phyloP scores from a whole-genome alignment of 92 coral and sea anemone genomes.

The Epizoanthus scotinus region DNA sequence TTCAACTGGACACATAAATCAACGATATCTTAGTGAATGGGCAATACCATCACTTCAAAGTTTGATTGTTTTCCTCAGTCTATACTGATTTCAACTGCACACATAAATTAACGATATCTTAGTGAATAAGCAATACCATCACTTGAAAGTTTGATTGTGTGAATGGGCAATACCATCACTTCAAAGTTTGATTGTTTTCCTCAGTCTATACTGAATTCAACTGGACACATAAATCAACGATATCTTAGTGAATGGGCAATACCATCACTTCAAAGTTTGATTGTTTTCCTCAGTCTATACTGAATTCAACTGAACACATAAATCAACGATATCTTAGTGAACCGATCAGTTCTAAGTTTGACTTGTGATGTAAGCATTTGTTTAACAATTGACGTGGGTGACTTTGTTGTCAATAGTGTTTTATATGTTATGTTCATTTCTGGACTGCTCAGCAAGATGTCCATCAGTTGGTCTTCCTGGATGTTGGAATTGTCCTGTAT shows the following conservation, averaged over 20 bases:
- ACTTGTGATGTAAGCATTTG: not conserved
- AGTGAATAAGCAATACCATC: not conserved
- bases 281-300: not conserved
- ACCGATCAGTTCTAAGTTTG: not conserved
- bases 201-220: not conserved
- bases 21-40: too few species aligned
- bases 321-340: not conserved
- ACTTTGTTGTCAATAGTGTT: not conserved
- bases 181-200: too few species aligned
- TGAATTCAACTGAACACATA: too few species aligned
- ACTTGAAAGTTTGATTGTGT: too few species aligned
- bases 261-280: not conserved
- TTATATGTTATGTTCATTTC: not conserved
- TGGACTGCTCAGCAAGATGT: not conserved
- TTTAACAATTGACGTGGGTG: not conserved
- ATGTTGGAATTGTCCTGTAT: not conserved
- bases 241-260: not conserved
- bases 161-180: too few species aligned
- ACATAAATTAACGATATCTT: too few species aligned
- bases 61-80: too few species aligned
- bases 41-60: too few species aligned
- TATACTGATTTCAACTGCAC: too few species aligned
- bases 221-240: not conserved
- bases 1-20: too few species aligned
- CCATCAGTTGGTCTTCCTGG: not conserved